Evolutionary conservation across 2,888 invertebrate genomes (phyloP).

Genomic region (Agrilus biguttatus): DNA sequence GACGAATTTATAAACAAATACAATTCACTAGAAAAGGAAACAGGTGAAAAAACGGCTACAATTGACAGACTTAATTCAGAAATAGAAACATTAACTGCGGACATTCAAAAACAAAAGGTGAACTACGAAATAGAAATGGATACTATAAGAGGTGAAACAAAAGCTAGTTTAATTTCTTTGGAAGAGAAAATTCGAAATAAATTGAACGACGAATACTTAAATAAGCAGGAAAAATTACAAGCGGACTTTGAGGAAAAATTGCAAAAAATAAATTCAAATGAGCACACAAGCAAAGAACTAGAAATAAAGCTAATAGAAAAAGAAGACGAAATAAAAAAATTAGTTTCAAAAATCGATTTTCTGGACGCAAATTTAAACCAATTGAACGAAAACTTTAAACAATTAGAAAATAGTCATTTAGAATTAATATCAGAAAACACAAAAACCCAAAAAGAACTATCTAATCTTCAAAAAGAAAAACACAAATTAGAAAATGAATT

Average conservation of each 20-base stretch:
- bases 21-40: conserved; percentile 9
- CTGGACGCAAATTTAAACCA: conserved; percentile 23
- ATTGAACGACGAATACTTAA: conserved; percentile 14
- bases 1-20: conserved; percentile 7
- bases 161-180: conserved; percentile 20
- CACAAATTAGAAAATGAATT: conserved; percentile 19
- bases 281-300: conserved; percentile 25
- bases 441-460: conserved; percentile 27
- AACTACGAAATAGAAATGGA: conserved; percentile 33
- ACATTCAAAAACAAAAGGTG: conserved; percentile 31
- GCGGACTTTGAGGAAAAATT: conserved; percentile 19
- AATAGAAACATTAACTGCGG: conserved; percentile 28
- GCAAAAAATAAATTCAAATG: conserved; percentile 14
- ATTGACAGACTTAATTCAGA: conserved; percentile 35
- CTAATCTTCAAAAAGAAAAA: conserved; percentile 17
- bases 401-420: conserved; percentile 22
- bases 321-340: conserved; percentile 28
- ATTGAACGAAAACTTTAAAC: conserved; percentile 14
- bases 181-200: conserved; percentile 22
- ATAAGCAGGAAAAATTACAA: conserved; percentile 16
- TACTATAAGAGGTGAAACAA: conserved; percentile 33
- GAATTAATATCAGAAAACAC: conserved; percentile 22
- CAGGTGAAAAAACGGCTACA: conserved; percentile 34
- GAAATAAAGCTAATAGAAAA: conserved; percentile 36
- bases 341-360: conserved; percentile 30